These are phyloP conservation scores for Seira musarum DNA, from an alignment of 2,888 invertebrate species.

Conservation along the genomic window DNA sequence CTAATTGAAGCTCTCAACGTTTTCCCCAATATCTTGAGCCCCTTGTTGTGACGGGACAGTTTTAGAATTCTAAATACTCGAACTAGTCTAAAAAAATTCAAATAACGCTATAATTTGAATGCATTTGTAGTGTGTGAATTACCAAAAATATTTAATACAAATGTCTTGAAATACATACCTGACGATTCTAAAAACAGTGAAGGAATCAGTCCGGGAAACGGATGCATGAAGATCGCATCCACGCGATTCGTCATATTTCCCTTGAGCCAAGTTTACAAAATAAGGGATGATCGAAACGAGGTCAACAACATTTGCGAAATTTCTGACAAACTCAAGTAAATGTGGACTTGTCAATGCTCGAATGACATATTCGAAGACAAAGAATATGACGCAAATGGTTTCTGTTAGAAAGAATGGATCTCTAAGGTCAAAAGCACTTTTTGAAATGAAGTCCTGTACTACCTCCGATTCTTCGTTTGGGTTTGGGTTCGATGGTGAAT, in stretches of 20 bases:
- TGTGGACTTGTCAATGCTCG: conserved; percentile 45
- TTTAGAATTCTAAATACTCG: conserved; percentile 68
- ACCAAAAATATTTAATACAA: no score
- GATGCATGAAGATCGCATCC: no score
- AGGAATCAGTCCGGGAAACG: no score
- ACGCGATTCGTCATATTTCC: no score
- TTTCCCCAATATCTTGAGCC: conserved; percentile 65
- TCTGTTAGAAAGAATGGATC: conserved; percentile 64
- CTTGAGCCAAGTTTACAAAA: conserved; percentile 43
- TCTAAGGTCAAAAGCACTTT: not conserved
- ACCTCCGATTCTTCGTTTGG: not conserved
- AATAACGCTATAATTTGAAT: no score
- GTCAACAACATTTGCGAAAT: conserved; percentile 62
- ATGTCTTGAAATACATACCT: no score
- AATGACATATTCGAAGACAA: conserved; percentile 55
- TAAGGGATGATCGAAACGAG: conserved; percentile 62
- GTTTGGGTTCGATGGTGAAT: no score
- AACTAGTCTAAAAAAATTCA: no score
- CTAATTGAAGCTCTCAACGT: conserved; percentile 65
- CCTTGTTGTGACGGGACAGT: conserved; percentile 60
- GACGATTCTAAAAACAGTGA: no score
- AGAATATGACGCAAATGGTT: conserved; percentile 61
- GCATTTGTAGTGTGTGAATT: no score
- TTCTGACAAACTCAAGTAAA: conserved; percentile 36
- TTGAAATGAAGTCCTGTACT: not conserved